Percentiles rank a stretch among this genome's conserved stretches.
These are phyloP conservation scores for Aphodius sticticus DNA, from an alignment of 2,888 invertebrate genomes.

Conservation along the genomic window DNA sequence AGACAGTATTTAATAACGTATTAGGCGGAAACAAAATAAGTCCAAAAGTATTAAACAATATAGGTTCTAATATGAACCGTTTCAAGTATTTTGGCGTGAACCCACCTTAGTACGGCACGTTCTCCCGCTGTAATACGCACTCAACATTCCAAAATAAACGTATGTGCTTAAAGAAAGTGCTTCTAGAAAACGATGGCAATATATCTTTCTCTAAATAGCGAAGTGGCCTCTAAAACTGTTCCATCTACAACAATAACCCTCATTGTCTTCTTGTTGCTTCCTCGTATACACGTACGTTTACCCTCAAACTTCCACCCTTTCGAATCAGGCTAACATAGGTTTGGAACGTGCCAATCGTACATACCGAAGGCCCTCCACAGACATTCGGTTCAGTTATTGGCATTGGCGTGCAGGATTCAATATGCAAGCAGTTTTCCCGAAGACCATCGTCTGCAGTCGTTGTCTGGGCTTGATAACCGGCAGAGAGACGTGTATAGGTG, in stretches of 20 bases:
- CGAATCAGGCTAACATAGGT: background rate
- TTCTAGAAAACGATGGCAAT: background rate
- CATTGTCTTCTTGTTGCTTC: conserved; percentile 4
- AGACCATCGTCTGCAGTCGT: conserved; percentile 4
- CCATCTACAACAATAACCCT: background rate
- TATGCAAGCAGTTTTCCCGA: conserved; percentile 4
- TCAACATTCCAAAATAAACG: background rate
- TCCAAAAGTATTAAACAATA: too few relatives aligned
- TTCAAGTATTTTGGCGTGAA: too few relatives aligned
- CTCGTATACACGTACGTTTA: background rate
- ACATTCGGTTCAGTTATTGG: background rate
- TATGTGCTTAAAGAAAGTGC: background rate
- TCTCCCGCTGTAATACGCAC: background rate
- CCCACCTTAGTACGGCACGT: too few relatives aligned
- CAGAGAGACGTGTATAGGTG: background rate
- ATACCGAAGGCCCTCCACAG: background rate
- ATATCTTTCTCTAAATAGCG: background rate
- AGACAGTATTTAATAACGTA: too few relatives aligned
- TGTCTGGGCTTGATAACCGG: background rate
- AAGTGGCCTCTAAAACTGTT: background rate
- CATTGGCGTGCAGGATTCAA: background rate
- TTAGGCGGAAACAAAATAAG: too few relatives aligned
- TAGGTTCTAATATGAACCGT: too few relatives aligned
- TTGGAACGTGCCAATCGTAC: conserved; percentile 4
- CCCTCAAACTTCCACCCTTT: background rate